Base-by-base conservation (phyloP, 2,113 vertebrate species). In the Garra rufa region DNA sequence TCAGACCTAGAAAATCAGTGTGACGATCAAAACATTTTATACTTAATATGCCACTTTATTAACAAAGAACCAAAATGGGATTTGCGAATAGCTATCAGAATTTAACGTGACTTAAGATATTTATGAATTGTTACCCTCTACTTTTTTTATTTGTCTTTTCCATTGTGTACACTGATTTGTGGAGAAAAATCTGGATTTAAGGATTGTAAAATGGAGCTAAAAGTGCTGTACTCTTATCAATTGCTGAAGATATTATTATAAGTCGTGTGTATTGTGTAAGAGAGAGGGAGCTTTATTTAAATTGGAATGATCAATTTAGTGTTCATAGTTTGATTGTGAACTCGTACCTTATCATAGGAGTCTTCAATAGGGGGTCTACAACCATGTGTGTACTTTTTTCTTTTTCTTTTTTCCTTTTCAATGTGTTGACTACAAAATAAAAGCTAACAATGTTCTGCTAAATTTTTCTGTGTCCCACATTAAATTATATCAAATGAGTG, bases 11-110 rank as follows among this genome's bases (percentile, higher is more conserved):
- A 74, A 5, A 83, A 76, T 46, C 26, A 55, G 34, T 38, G 46
- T 41, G 48, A 82, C 14, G 65, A 82, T 82, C 65, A 82, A 82
- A 82, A 38, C 80, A 70, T 70, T 81, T 46, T 14, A 30, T 50
- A 48, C 5, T 48, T 65, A 48, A 81, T 69, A 38, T 17, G 28
- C 38, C 46, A 70, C 79, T 82, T 82, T 82, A 69, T 81, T n/a
- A 81, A 26, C 3, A 77, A 44, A 26, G 28, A n/a, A 41, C 24
- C 77, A 65, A 65, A 28, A 44, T 65, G 59, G 38, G 57, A 80
- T 65, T 65, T 43, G 30, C 21, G 8, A 46, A 44, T 8, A 28
- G 57, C n/a, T 44, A 74, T 74, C 43, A 26, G 28, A 6, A 59
- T 24, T 19, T 52, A 52, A 52, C 13, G 5, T 34, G 34, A 34